A percentile compares a stretch with the other conserved stretches of the same genome.
Conservation (phyloP, 2,888 invertebrate species). For the Phalera bucephala region DNA sequence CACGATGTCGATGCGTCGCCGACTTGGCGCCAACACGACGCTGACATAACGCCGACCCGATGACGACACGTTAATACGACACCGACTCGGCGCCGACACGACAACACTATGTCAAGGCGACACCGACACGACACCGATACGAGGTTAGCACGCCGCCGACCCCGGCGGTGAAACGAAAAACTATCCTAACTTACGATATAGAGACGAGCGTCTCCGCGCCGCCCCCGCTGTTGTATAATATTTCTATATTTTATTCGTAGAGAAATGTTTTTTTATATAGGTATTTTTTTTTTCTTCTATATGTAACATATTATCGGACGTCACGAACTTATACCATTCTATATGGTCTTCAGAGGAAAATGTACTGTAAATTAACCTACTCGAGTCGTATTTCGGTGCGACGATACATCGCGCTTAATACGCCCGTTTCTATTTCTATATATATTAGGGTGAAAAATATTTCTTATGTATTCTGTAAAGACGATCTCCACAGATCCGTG, state of each 20-base stretch:
- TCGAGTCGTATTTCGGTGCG: constrained; percentile 42
- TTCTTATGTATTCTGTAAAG: constrained; percentile 16
- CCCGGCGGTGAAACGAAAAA: constrained; percentile 19
- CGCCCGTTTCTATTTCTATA: constrained; percentile 46
- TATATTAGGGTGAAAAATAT: constrained; percentile 48
- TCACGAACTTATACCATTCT: constrained; percentile 67
- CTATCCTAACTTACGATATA: constrained; percentile 57
- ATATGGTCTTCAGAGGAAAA: constrained; percentile 59
- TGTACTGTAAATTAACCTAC: constrained; percentile 65
- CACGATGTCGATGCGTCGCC: too few relatives aligned
- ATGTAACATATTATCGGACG: constrained; percentile 74
- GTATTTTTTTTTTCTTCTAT: constrained; percentile 64
- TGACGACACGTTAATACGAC: too few relatives aligned
- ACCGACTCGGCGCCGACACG: too few relatives aligned
- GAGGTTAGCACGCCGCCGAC: not conserved
- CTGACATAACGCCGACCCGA: too few relatives aligned
- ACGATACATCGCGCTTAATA: constrained; percentile 5
- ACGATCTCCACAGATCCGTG: constrained; percentile 14
- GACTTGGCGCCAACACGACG: too few relatives aligned
- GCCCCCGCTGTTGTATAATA: constrained; percentile 36
- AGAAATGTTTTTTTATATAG: constrained; percentile 68
- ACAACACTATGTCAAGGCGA: too few relatives aligned
- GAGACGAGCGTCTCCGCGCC: constrained; percentile 42
- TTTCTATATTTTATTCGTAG: constrained; percentile 64
- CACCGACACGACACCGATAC: constrained; percentile 10